Conservation (phyloP, 2,888 invertebrate species). For the Trisateles emortualis region DNA sequence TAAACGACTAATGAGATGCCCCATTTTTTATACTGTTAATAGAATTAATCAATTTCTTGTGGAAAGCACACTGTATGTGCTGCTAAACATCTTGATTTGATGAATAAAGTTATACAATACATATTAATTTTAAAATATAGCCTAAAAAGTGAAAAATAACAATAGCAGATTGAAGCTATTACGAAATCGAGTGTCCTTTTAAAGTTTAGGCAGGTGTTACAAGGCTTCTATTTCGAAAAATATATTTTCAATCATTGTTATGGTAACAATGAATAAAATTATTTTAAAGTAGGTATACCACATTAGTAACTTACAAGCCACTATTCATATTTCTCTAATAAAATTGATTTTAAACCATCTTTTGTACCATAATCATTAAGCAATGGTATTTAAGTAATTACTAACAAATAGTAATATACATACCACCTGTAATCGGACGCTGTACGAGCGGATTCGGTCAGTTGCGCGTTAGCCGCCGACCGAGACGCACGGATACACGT, state of each 20-base stretch:
- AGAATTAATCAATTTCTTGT: no score
- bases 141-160: no score
- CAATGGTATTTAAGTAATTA: slow-evolving; percentile 44
- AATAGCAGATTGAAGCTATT: no score
- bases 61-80: no score
- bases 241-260: not conserved
- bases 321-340: slow-evolving; percentile 32
- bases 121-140: no score
- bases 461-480: slow-evolving; percentile 12
- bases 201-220: no score
- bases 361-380: slow-evolving; percentile 45
- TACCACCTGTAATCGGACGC: slow-evolving; percentile 21
- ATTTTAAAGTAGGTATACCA: slow-evolving; percentile 8
- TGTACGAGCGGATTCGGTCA: slow-evolving; percentile 12
- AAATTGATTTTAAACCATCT: slow-evolving; percentile 30
- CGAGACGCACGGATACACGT: slow-evolving; percentile 11
- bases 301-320: slow-evolving; percentile 22
- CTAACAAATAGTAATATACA: slow-evolving; percentile 41
- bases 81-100: no score
- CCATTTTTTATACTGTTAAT: no score
- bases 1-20: no score
- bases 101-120: no score
- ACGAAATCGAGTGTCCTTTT: no score
- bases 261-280: no score
- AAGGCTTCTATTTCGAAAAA: not conserved